A percentile compares a stretch with the other conserved stretches of the same genome.
Evolutionary conservation across 2,113 vertebrate species (phyloP).

Genomic region (Chitala chitala): DNA sequence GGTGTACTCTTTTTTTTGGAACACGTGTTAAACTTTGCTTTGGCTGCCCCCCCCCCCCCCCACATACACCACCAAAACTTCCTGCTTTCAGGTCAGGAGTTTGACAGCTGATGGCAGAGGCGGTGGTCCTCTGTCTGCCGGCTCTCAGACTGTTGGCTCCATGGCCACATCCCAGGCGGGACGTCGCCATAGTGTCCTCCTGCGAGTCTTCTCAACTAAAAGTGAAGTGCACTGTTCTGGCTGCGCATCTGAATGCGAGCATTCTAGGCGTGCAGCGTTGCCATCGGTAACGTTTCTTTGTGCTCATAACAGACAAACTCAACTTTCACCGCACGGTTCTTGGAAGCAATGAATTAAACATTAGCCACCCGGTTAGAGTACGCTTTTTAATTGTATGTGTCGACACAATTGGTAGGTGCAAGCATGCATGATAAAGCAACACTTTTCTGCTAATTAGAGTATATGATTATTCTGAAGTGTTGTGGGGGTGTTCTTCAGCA

Average conservation of each 20-base stretch:
- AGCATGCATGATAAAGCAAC: not conserved
- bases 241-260: not conserved
- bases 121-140: too few species aligned
- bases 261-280: not conserved
- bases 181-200: too few species aligned
- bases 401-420: too few species aligned
- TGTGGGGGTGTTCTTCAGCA: constrained; percentile 3
- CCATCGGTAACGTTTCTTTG: not conserved
- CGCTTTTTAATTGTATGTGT: not conserved
- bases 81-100: too few species aligned
- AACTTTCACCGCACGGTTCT: not conserved
- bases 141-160: too few species aligned
- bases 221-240: not conserved
- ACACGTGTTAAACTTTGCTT: too few species aligned
- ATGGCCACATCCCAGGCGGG: too few species aligned
- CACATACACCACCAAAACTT: too few species aligned
- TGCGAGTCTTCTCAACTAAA: too few species aligned
- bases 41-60: too few species aligned
- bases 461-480: not conserved
- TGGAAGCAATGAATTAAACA: not conserved
- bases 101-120: too few species aligned
- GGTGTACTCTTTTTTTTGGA: too few species aligned
- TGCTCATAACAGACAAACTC: not conserved
- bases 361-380: not conserved
- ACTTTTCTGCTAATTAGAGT: constrained; percentile 14